Conservation (phyloP, 2,113 vertebrate genomes). For the western clawed frog (Xenopus tropicalis) region UCB_Xtro_10.0 CM004445.2:64157001-64157500, state of each 20-base stretch:
- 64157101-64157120: too few relatives aligned
- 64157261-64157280: constrained; percentile 36
- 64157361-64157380: constrained; percentile 47
- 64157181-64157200: constrained; percentile 15
- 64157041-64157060: too few relatives aligned
- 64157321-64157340: constrained; percentile 96
- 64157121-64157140: too few relatives aligned
- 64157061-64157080: too few relatives aligned
- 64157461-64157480: constrained; percentile 96
- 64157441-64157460: constrained; percentile 39
- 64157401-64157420: neutral
- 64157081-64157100: too few relatives aligned
- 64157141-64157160: neutral
- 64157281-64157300: constrained; percentile 97
- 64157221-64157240: constrained; percentile 48
- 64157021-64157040: too few relatives aligned
- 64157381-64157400: neutral
- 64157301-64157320: constrained; percentile 95
- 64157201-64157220: constrained; percentile 49
- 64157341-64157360: constrained; percentile 98
- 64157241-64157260: constrained; percentile 38
- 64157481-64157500: constrained; percentile 98
- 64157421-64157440: neutral
- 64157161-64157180: constrained; percentile 14
- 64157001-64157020: too few relatives aligned